Base-by-base conservation (phyloP, 1,140 invertebrate species). In the Diorhabda sublineata region DNA sequence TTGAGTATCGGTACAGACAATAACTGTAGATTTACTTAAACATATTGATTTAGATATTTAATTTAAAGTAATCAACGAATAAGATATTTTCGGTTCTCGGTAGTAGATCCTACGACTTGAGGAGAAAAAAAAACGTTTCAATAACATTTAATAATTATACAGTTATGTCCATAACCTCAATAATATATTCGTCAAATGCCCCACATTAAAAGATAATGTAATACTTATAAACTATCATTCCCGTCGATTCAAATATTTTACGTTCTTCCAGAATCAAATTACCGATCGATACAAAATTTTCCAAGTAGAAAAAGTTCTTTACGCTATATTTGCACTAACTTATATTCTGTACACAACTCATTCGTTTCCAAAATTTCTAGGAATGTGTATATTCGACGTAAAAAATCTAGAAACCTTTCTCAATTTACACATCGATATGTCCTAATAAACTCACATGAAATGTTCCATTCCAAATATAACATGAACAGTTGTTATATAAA, bases 341-440 rank as follows among this genome's bases (percentile, higher is more conserved):
- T 52, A 52, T 3, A 52, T 2, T 52, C 47, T 52, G 47, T 52
- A 52, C 47, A 52, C 6, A 52, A 52, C 47, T 8, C 6, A 52
- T 52, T 52, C n/a, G 6, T 52, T 52, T 52, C 47, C 47, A 52
- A 52, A 52, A 52, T 52, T 6, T 52, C n/a, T 52, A 6, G n/a
- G 47, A 52, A 52, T n/a, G n/a, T 52, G 47, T 52, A 52, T 52
- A 8, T 6, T n/a, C n/a, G 47, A 52, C n/a, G 47, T 52, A 52
- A 52, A 52, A 52, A 52, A 52, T 52, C 47, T 62, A 62, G 61
- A 62, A 62, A 62, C 42, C 42, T 44, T 62, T 44, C 42, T 44
- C 61, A 62, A 11, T 62, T 44, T 52, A 52, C 61, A 62, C 42
- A 62, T 62, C 42, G 61, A 62, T 62, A 62, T 62, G 61, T 43